These are phyloP conservation scores for Pelobates fuscus DNA, from an alignment of 2,113 vertebrate genomes.

Conservation along the genomic window DNA sequence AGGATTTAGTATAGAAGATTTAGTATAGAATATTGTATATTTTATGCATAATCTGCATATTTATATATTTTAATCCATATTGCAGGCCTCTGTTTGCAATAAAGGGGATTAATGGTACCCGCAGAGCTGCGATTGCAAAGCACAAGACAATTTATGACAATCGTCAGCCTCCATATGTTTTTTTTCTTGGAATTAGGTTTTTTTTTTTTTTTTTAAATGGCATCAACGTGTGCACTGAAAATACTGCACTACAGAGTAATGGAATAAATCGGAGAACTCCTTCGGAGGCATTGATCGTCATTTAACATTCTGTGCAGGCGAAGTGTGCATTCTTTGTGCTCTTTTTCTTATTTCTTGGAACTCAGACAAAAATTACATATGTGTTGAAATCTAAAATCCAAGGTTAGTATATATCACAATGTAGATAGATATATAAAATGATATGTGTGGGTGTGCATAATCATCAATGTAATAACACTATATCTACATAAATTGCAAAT, in stretches of 20 bases:
- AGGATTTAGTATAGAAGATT: too few species aligned
- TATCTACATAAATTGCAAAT: too few species aligned
- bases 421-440: background rate
- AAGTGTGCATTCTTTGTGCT: background rate
- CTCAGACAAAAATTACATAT: slow-evolving; percentile 18
- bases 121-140: slow-evolving; percentile 26
- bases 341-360: slow-evolving; percentile 13
- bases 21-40: background rate
- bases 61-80: background rate
- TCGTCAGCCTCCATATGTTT: slow-evolving; percentile 32
- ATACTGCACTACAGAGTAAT: slow-evolving; percentile 11
- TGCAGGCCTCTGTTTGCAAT: background rate
- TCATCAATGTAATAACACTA: too few species aligned
- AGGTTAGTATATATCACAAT: background rate
- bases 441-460: too few species aligned
- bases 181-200: background rate
- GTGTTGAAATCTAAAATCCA: background rate
- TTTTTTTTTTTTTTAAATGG: slow-evolving; percentile 8
- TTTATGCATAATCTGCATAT: background rate
- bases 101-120: background rate
- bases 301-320: slow-evolving; percentile 19
- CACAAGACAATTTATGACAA: slow-evolving; percentile 40
- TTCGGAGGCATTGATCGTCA: slow-evolving; percentile 6
- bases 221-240: slow-evolving; percentile 36
- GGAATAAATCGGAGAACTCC: slow-evolving; percentile 18